Percentiles rank a stretch among this genome's conserved stretches.
These are phyloP conservation scores for Caenorhabditis sinica DNA, from an alignment of 2,888 invertebrate genomes.

Conservation along the genomic window DNA sequence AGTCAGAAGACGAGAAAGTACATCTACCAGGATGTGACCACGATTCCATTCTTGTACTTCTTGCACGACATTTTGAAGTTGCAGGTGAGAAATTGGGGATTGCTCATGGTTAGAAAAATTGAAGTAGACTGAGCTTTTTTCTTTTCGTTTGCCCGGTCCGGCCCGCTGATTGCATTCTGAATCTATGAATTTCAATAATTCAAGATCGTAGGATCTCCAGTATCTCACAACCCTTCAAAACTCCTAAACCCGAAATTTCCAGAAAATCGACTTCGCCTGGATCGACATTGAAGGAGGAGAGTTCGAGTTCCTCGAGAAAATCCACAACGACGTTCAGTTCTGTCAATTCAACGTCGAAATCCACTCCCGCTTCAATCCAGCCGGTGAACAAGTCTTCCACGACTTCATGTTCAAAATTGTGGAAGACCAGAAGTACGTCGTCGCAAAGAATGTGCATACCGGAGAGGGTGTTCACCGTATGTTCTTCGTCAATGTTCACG, in stretches of 20 bases:
- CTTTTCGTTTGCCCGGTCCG: too few species aligned
- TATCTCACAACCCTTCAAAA: too few species aligned
- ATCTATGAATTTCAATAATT: too few species aligned
- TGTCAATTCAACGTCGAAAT: conserved; percentile 65
- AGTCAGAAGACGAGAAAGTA: conserved; percentile 35
- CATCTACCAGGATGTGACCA: conserved; percentile 38
- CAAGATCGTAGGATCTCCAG: too few species aligned
- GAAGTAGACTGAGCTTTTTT: too few species aligned
- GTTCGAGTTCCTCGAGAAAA: conserved; percentile 50
- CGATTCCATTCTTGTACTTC: conserved; percentile 42
- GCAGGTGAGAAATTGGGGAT: neutral
- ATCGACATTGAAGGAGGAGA: conserved; percentile 64
- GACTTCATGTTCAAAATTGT: conserved; percentile 27
- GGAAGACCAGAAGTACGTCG: conserved; percentile 23
- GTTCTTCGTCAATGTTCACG: conserved; percentile 35
- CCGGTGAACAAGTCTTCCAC: conserved; percentile 32
- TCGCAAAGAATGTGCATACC: conserved; percentile 15
- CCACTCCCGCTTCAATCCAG: conserved; percentile 20
- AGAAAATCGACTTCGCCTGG: conserved; percentile 60
- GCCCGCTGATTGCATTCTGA: too few species aligned
- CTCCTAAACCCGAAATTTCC: neutral
- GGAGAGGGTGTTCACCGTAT: conserved; percentile 39
- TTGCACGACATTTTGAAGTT: conserved; percentile 30
- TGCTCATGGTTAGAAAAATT: too few species aligned
- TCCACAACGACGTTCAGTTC: conserved; percentile 55